Evolutionary conservation across 2,797 vertebrate species (phyloP).

Genomic region (Danio albolineatus): DNA sequence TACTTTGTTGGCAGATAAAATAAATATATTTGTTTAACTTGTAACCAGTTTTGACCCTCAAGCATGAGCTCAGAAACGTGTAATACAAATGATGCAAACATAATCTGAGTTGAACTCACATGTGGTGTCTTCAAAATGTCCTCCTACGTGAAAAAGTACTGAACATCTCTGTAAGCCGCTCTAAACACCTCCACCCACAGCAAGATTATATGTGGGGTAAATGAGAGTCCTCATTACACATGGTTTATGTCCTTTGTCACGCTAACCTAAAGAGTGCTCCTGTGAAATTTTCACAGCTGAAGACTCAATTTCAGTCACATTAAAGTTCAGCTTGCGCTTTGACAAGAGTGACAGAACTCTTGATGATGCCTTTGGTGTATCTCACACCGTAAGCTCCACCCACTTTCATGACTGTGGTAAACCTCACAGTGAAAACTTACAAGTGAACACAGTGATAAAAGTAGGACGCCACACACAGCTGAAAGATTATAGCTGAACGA

Average conservation of each 20-base stretch:
- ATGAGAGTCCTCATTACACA: not conserved
- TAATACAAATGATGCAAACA: not conserved
- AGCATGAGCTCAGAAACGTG: not conserved
- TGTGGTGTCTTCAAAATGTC: conserved; percentile 41
- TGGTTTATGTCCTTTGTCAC: not conserved
- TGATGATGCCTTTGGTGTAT: conserved; percentile 10
- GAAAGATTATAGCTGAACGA: conserved; percentile 2
- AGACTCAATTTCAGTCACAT: conserved; percentile 4
- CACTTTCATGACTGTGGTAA: conserved; percentile 48
- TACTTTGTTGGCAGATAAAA: not conserved
- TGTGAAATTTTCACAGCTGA: not conserved
- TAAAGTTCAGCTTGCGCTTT: conserved; percentile 6
- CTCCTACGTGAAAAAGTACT: not conserved
- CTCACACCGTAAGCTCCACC: conserved; percentile 39
- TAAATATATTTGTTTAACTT: not conserved
- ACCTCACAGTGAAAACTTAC: conserved; percentile 26
- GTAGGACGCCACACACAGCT: not conserved
- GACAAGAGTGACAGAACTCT: not conserved
- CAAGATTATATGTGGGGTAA: not conserved
- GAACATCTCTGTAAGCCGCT: conserved; percentile 22
- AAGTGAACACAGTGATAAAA: conserved; percentile 1
- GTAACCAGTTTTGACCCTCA: not conserved
- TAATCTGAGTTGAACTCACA: not conserved
- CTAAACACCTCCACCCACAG: conserved; percentile 12
- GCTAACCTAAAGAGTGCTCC: not conserved